Conservation (phyloP, 2,888 invertebrate genomes). For the Lucinisca nassula region DNA sequence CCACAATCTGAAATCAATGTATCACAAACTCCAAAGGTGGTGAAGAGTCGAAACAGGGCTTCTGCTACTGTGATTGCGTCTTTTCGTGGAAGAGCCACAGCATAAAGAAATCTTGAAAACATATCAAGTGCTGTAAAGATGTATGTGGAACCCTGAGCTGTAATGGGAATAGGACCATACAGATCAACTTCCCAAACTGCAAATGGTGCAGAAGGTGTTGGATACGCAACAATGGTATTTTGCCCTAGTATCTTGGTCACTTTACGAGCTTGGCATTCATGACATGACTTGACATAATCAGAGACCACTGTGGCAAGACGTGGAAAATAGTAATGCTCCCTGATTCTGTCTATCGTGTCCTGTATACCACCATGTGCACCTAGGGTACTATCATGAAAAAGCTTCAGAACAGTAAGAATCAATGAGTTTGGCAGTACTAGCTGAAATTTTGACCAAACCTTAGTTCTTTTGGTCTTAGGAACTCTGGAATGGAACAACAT, state of each 20-base stretch:
- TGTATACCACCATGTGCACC: slow-evolving; percentile 59
- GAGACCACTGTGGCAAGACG: slow-evolving; percentile 23
- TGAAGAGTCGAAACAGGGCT: slow-evolving; percentile 47
- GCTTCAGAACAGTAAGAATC: slow-evolving; percentile 19
- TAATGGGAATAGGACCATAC: slow-evolving; percentile 1
- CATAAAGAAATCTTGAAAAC: slow-evolving; percentile 54
- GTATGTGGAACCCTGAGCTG: slow-evolving; percentile 34
- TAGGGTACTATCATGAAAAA: slow-evolving; percentile 44
- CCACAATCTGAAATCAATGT: slow-evolving; percentile 48
- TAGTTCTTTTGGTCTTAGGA: slow-evolving; percentile 15
- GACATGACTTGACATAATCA: slow-evolving; percentile 54
- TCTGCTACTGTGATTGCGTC: slow-evolving; percentile 50
- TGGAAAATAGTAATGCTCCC: slow-evolving; percentile 45
- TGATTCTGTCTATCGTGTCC: slow-evolving; percentile 48
- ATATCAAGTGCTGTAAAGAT: slow-evolving; percentile 59
- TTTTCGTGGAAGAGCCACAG: slow-evolving; percentile 41
- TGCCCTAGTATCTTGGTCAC: not conserved
- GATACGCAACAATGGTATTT: not conserved
- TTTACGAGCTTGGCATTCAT: slow-evolving; percentile 50
- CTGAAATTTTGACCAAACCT: slow-evolving; percentile 25
- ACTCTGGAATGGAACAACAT: slow-evolving; percentile 38
- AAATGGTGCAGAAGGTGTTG: slow-evolving; percentile 32
- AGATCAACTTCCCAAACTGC: slow-evolving; percentile 37
- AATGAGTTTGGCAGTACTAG: slow-evolving; percentile 36
- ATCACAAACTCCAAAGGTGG: slow-evolving; percentile 49